Conservation (phyloP, 2,888 invertebrate genomes). For the Doris montereyensis region DNA sequence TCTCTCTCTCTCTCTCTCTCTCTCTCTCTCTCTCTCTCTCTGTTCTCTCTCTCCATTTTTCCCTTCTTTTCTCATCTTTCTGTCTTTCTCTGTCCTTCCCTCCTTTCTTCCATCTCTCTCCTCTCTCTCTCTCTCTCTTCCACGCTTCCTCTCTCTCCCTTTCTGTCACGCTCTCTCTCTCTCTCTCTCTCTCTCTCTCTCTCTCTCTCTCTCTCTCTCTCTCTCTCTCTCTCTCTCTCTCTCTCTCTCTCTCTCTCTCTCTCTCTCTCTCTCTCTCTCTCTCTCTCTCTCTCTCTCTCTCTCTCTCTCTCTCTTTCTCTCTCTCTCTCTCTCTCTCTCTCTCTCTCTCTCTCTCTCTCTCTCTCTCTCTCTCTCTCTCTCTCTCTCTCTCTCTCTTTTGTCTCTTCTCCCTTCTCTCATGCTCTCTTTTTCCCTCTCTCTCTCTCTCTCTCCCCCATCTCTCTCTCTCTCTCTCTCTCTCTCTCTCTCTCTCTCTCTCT, state of each 20-base stretch:
- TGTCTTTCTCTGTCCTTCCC: not conserved
- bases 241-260: not conserved
- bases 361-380: not conserved
- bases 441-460: not conserved
- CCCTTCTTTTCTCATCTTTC: not conserved
- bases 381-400: constrained; percentile 1
- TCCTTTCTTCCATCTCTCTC: not conserved
- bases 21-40: not conserved
- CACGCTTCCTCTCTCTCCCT: not conserved
- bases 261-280: not conserved
- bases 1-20: constrained; percentile 19
- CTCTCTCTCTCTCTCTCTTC: not conserved
- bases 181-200: not conserved
- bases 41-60: not conserved
- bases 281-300: not conserved
- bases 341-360: constrained; percentile 13
- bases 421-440: too few species aligned
- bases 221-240: not conserved
- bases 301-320: not conserved
- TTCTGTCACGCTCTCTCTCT: not conserved
- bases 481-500: constrained; percentile 14
- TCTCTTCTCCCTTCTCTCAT: not conserved
- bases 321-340: constrained; percentile 7
- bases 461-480: constrained; percentile 20
- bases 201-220: not conserved